These are phyloP conservation scores for Calameuta filiformis DNA, from an alignment of 2,888 invertebrate species.

Conservation along the genomic window DNA sequence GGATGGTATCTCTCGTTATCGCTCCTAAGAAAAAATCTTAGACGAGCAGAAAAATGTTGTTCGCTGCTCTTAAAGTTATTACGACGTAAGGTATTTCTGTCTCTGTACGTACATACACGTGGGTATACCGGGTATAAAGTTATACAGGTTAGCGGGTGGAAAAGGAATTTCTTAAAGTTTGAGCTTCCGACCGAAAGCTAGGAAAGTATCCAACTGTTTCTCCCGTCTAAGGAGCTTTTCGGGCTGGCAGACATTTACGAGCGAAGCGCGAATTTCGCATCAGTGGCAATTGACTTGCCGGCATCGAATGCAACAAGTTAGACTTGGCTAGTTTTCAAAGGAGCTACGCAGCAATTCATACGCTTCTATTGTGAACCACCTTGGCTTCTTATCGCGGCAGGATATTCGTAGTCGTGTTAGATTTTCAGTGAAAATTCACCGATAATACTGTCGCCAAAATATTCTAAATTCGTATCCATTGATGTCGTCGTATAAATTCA, in stretches of 20 bases:
- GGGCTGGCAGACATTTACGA: not conserved
- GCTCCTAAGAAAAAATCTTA: not conserved
- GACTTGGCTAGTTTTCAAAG: constrained; percentile 53
- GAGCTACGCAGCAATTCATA: constrained; percentile 39
- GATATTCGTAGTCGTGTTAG: not conserved
- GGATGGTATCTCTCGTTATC: not conserved
- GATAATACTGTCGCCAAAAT: not conserved
- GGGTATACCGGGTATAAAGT: too few species aligned
- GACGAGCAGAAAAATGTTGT: not conserved
- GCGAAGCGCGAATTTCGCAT: not conserved
- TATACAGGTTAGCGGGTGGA: not conserved
- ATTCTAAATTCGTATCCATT: not conserved
- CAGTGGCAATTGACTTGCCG: not conserved
- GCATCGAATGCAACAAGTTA: constrained; percentile 50
- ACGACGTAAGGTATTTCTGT: not conserved
- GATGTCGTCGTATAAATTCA: too few species aligned
- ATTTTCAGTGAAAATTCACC: not conserved
- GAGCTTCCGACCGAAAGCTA: not conserved
- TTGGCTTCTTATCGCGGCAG: not conserved
- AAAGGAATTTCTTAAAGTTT: not conserved
- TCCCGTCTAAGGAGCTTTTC: not conserved
- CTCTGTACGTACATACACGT: not conserved
- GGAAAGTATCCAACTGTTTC: not conserved
- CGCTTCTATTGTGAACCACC: not conserved
- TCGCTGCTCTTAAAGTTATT: not conserved